These are phyloP conservation scores for Stercorarius parasiticus DNA, from an alignment of 2,113 vertebrate genomes.

Conservation along the genomic window DNA sequence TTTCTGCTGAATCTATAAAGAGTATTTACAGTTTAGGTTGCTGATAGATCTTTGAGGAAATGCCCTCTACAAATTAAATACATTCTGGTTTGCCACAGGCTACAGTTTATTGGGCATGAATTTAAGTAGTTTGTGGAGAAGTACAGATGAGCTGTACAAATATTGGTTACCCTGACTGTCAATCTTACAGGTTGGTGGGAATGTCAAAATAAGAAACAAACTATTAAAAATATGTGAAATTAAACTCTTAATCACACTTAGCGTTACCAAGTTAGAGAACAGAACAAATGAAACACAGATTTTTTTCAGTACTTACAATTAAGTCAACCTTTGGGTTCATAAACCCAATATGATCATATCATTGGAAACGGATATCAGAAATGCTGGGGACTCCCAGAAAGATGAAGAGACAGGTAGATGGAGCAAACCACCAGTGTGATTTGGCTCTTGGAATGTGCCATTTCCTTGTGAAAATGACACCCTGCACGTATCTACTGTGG, in stretches of 20 bases:
- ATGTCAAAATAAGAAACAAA: background rate
- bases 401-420: background rate
- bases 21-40: background rate
- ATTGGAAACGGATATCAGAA: background rate
- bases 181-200: background rate
- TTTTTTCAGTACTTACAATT: background rate
- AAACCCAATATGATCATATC: rapidly evolving
- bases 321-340: background rate
- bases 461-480: background rate
- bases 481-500: background rate
- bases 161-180: background rate
- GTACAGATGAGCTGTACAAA: background rate
- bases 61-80: background rate
- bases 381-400: background rate
- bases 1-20: background rate
- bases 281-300: background rate
- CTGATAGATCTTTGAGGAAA: background rate
- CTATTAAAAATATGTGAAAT: background rate
- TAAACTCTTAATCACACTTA: background rate
- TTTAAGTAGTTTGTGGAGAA: background rate
- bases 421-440: background rate
- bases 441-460: background rate
- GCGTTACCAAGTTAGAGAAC: background rate
- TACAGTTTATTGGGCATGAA: background rate
- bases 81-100: background rate